Conservation (phyloP, 2,888 invertebrate genomes). For the Liopterus haemorrhoidalis region DNA sequence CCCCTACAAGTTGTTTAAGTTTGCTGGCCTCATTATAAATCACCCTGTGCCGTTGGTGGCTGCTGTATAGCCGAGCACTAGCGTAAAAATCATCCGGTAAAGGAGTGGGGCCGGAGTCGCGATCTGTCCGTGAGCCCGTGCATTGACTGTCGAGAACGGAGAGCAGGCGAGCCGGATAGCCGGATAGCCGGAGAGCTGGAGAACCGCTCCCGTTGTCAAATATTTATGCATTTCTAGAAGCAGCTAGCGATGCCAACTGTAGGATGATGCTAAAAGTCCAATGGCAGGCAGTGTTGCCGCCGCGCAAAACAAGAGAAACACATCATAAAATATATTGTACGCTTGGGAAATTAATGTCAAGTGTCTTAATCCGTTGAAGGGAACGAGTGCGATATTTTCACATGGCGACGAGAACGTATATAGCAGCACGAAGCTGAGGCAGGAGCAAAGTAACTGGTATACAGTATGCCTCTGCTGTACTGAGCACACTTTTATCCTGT, state of each 20-base stretch:
- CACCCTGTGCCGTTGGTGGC: too few species aligned
- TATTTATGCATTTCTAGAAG: constrained; percentile 24
- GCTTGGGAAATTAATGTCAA: constrained; percentile 49
- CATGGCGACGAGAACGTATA: constrained; percentile 12
- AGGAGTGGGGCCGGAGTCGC: too few species aligned
- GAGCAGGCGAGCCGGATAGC: background rate
- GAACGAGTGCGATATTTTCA: constrained; percentile 23
- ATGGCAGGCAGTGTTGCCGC: constrained; percentile 14
- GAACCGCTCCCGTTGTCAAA: constrained; percentile 10
- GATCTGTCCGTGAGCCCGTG: too few species aligned
- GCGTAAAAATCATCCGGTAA: too few species aligned
- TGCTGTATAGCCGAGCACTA: too few species aligned
- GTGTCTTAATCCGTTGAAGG: constrained; percentile 44
- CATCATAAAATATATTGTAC: constrained; percentile 49
- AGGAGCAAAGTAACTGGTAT: too few species aligned
- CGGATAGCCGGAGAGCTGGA: constrained; percentile 1
- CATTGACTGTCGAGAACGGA: too few species aligned
- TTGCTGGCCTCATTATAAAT: too few species aligned
- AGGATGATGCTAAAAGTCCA: constrained; percentile 24
- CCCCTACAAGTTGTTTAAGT: too few species aligned
- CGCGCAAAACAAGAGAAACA: constrained; percentile 40
- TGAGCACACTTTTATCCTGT: too few species aligned
- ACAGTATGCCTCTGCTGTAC: too few species aligned
- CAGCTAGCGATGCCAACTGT: constrained; percentile 23
- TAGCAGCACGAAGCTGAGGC: background rate